phyloP scores from a whole-genome alignment of 1,140 invertebrate genomes.

The Trypoxylus dichotomus region DNA sequence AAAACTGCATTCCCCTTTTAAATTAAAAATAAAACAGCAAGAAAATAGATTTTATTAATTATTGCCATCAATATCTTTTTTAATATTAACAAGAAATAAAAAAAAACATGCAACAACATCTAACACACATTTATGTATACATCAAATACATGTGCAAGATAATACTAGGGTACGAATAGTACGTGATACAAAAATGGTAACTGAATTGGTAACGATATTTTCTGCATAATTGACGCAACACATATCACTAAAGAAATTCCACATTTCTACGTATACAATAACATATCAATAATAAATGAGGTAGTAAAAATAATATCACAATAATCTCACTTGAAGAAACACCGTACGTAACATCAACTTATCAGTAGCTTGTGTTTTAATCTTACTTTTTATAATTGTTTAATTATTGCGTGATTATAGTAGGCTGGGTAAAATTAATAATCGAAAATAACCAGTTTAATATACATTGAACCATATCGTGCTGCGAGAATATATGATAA shows the following conservation, averaged over 20 bases:
- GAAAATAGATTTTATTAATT: neutral
- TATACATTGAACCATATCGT: no score
- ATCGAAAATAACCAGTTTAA: no score
- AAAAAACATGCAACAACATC: neutral
- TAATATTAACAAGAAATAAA: neutral
- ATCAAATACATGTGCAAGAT: neutral
- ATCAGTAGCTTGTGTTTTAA: no score
- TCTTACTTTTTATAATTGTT: no score
- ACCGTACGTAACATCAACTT: no score
- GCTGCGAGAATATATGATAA: no score
- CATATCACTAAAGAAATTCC: neutral
- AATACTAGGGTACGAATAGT: neutral
- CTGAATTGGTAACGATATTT: no score
- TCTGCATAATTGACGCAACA: no score
- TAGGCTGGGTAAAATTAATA: no score
- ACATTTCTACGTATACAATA: neutral
- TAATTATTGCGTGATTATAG: no score
- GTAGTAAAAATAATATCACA: slow-evolving; percentile 26
- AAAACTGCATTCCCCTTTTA: no score
- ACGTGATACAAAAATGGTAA: no score
- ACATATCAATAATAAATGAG: neutral
- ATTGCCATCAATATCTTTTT: neutral
- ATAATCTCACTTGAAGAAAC: slow-evolving; percentile 2
- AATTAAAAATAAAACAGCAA: neutral
- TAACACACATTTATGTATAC: neutral